Base-by-base conservation (phyloP, 2,113 vertebrate species). In the Neodon shergylaensis region DNA sequence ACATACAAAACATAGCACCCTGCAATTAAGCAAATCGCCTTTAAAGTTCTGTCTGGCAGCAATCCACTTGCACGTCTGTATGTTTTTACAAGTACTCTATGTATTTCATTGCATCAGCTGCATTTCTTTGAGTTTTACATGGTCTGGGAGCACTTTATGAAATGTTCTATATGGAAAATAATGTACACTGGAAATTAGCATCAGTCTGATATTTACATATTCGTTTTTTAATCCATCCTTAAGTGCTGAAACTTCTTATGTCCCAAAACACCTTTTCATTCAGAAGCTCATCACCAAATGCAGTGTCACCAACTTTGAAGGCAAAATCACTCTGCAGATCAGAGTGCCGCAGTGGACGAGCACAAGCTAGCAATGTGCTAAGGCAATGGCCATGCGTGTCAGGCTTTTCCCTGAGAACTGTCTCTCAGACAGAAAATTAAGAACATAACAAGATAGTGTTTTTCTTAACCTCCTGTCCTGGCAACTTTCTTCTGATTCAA, bases 121-220 rank as follows among this genome's bases (percentile, higher is more conserved):
- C 97, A 98, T 97, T 98, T 97, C 97, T 98, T 98, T 96, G 96
- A 91, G 96, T 97, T 98, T 98, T 98, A 98, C 98, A 98, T 94
- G 96, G 96, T 97, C 98, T 97, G 96, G 98, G 97, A 98, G 96
- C 95, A 98, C 98, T 98, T 98, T 98, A 96, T 95, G 88, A 97
- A 98, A 98, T 94, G 96, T 98, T 95, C 92, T 96, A 78, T 97
- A 97, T 98, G 98, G 98, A 98, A 98, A 98, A 97, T 94, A 98
- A 96, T 93, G 94, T 92, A 97, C 86, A 95, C 91, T 94, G 88
- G 95, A 95, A 98, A 98, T 98, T 95, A 96, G 91, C 72, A 95
- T 97, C 68, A 47, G 54, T 92, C 92, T 96, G 96, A 90, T 88
- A 79, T 82, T 95, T 94, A 96, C 0, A 44, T 92, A 96, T 97